Conservation (phyloP, 1,140 invertebrate species). For the Myzus persicae region DNA sequence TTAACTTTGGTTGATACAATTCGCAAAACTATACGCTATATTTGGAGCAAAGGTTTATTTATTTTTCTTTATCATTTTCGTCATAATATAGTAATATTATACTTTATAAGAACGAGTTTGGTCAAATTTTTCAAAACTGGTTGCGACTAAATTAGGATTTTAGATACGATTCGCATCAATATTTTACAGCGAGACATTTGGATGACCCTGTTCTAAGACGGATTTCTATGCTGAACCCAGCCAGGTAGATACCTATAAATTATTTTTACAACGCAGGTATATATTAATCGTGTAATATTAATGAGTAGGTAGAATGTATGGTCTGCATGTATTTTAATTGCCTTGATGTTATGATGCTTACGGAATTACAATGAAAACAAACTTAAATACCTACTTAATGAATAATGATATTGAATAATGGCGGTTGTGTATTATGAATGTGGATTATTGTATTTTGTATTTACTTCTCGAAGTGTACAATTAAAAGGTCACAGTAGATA, state of each 20-base stretch:
- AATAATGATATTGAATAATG: not conserved
- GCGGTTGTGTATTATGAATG: not conserved
- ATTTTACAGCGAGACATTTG: not conserved
- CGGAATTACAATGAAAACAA: not conserved
- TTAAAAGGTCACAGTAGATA: not conserved
- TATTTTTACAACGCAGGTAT: not conserved
- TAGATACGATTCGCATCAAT: not conserved
- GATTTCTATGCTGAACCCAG: not conserved
- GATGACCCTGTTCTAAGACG: not conserved
- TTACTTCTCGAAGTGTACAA: not conserved
- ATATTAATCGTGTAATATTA: not conserved
- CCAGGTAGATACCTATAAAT: not conserved
- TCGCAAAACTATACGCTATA: too few relatives aligned
- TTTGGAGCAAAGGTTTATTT: not conserved
- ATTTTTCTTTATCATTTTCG: not conserved
- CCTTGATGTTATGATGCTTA: not conserved
- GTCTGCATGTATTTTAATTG: not conserved
- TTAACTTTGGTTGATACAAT: too few relatives aligned
- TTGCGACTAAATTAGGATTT: not conserved
- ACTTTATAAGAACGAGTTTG: not conserved
- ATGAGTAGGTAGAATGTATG: not conserved
- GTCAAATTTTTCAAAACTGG: not conserved
- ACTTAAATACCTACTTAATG: not conserved
- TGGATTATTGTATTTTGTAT: not conserved
- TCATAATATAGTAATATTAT: not conserved